Conservation (phyloP, 2,888 invertebrate genomes). For the Pardosa pseudoannulata region DNA sequence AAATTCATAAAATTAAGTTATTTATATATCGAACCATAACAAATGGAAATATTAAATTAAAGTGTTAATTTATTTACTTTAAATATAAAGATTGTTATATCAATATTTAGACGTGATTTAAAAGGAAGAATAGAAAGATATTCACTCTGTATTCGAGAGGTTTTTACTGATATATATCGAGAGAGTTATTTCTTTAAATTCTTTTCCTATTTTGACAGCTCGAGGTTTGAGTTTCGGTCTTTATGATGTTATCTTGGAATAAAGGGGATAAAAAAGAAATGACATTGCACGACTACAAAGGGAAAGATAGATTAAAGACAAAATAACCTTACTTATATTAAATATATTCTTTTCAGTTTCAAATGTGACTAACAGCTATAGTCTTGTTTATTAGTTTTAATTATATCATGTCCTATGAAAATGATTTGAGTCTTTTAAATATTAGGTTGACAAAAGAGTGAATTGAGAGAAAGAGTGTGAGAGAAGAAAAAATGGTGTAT, state of each 20-base stretch:
- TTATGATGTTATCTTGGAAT: neutral
- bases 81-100: neutral
- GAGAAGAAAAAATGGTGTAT: too few relatives aligned
- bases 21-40: too few relatives aligned
- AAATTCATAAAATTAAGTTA: too few relatives aligned
- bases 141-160: neutral
- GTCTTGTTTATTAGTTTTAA: too few relatives aligned
- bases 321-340: too few relatives aligned
- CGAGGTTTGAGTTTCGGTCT: neutral
- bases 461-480: too few relatives aligned
- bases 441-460: too few relatives aligned
- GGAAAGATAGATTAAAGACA: too few relatives aligned
- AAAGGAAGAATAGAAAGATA: neutral
- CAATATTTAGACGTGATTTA: neutral
- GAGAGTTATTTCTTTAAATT: neutral
- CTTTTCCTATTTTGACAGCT: neutral
- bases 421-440: too few relatives aligned
- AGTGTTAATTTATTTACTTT: neutral
- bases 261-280: neutral
- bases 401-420: too few relatives aligned
- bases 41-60: neutral
- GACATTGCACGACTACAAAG: neutral
- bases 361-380: too few relatives aligned
- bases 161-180: neutral
- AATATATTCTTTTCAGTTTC: too few relatives aligned